phyloP scores from a whole-genome alignment of 1,140 invertebrate species.

The Pissodes strobi region DNA sequence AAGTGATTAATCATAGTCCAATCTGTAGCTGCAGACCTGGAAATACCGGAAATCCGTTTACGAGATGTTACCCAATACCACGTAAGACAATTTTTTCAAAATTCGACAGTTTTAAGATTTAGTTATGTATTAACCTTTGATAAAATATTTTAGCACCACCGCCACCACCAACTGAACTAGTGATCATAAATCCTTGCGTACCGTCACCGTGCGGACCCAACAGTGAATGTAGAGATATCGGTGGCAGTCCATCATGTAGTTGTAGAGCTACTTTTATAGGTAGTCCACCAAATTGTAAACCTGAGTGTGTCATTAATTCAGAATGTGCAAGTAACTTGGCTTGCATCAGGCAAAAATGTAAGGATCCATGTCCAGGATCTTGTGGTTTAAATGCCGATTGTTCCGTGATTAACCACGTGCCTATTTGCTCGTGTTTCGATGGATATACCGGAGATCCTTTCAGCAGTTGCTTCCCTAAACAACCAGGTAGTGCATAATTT shows the following conservation, averaged over 20 bases:
- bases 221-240: constrained; percentile 69
- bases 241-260: constrained; percentile 65
- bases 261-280: constrained; percentile 70
- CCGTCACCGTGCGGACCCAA: constrained; percentile 83
- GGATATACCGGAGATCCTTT: constrained; percentile 71
- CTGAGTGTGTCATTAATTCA: constrained; percentile 72
- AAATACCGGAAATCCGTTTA: constrained; percentile 63
- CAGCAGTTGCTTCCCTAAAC: constrained; percentile 61
- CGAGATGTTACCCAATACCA: constrained; percentile 61
- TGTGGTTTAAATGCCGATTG: constrained; percentile 73
- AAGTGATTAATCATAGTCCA: constrained; percentile 70
- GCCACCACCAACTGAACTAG: constrained; percentile 44
- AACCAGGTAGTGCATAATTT: constrained; percentile 10
- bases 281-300: constrained; percentile 70
- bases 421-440: constrained; percentile 69
- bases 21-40: constrained; percentile 61
- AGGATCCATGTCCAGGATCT: constrained; percentile 73
- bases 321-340: constrained; percentile 73
- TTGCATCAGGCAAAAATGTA: constrained; percentile 74
- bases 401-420: constrained; percentile 75
- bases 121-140: constrained; percentile 14
- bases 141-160: constrained; percentile 53
- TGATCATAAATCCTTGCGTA: constrained; percentile 67
- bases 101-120: constrained; percentile 51
- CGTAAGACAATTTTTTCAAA: constrained; percentile 56